These are phyloP conservation scores for Tor tambroides DNA, from an alignment of 2,113 vertebrate genomes.

Conservation along the genomic window DNA sequence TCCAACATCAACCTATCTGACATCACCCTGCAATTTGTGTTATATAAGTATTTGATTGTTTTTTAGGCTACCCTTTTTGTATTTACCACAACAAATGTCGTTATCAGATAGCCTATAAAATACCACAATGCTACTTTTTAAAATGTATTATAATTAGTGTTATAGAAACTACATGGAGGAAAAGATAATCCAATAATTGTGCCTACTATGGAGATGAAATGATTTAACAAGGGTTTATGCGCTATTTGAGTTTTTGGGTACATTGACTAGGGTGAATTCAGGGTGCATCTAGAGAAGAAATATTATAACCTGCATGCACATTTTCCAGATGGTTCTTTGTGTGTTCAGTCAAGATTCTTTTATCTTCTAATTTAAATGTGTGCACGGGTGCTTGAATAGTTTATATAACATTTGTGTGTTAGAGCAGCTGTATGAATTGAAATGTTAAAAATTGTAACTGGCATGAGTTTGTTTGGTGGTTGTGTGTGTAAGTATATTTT, in stretches of 20 bases:
- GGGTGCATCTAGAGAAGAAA: background rate
- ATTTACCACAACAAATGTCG: background rate
- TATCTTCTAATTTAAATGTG: background rate
- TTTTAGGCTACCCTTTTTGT: background rate
- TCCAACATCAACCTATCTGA: too few species aligned
- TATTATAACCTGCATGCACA: background rate
- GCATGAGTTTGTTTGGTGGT: background rate
- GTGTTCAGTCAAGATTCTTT: background rate
- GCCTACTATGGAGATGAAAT: background rate
- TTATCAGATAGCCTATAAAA: background rate
- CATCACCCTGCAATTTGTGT: background rate
- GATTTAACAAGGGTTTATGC: background rate
- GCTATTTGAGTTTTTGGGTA: background rate
- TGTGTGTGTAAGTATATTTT: background rate
- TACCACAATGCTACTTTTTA: background rate
- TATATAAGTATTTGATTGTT: background rate
- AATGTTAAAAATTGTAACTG: background rate
- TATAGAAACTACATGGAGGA: background rate
- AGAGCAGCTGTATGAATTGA: background rate
- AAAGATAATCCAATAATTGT: background rate
- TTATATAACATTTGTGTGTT: background rate
- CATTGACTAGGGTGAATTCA: background rate
- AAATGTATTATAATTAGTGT: background rate
- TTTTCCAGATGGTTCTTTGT: background rate
- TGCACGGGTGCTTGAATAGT: background rate